Evolutionary conservation across 2,888 invertebrate genomes (phyloP).

Genomic region (Pasiphila rectangulata): DNA sequence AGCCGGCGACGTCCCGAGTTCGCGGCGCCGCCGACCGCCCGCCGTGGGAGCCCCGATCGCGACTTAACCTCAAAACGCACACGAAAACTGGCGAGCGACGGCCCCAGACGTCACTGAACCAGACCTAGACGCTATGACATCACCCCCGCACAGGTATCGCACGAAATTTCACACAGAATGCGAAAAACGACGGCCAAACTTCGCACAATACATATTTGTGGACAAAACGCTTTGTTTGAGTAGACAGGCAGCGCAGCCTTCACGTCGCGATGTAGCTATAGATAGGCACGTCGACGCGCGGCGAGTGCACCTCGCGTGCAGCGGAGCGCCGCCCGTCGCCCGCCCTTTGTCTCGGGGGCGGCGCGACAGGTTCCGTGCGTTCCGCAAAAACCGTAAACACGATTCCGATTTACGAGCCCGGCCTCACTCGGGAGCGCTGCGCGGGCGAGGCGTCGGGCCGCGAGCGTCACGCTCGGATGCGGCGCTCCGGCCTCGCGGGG

Average conservation of each 20-base stretch:
- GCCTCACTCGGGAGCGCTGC: constrained; percentile 43
- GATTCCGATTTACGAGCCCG: constrained; percentile 66
- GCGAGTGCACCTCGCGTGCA: constrained; percentile 53
- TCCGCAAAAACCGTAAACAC: constrained; percentile 76
- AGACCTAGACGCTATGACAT: constrained; percentile 54
- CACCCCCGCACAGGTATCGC: constrained; percentile 53
- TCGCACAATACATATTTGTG: constrained; percentile 63
- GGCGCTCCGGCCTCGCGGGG: constrained; percentile 60
- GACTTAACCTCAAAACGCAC: constrained; percentile 76
- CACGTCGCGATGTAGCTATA: constrained; percentile 65
- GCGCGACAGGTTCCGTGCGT: constrained; percentile 64
- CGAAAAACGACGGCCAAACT: constrained; percentile 53
- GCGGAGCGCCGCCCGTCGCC: constrained; percentile 51
- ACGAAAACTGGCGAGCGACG: constrained; percentile 61
- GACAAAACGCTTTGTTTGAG: constrained; percentile 78
- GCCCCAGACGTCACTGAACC: constrained; percentile 69
- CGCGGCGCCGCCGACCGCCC: constrained; percentile 18
- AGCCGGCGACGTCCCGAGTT: constrained; percentile 27
- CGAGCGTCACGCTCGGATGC: constrained; percentile 75
- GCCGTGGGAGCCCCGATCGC: constrained; percentile 52
- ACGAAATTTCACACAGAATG: constrained; percentile 61
- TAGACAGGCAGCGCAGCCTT: constrained; percentile 74
- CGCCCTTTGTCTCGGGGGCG: constrained; percentile 66
- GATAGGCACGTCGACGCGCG: constrained; percentile 51
- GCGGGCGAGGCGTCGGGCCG: constrained; percentile 44